Conservation (phyloP, 1,140 invertebrate genomes). For the Phthorimaea operculella region DNA sequence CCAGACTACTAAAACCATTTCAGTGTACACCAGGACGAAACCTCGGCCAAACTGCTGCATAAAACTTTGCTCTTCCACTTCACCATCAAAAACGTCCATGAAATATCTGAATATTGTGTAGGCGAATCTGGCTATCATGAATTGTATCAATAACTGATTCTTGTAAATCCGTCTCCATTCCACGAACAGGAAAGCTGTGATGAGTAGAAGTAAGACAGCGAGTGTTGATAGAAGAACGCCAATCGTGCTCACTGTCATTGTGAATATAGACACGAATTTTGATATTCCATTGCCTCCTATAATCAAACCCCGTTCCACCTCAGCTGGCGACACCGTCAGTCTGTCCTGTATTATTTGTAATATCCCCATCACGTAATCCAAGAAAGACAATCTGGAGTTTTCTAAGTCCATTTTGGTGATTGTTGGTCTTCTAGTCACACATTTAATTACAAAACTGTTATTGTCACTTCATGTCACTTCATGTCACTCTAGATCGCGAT, state of each 20-base stretch:
- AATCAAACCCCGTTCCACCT: too few relatives aligned
- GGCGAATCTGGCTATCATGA: constrained; percentile 46
- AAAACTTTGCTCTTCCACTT: constrained; percentile 13
- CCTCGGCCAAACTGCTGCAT: neutral
- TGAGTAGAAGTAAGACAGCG: constrained; percentile 30
- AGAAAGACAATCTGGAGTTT: too few relatives aligned
- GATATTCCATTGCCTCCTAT: too few relatives aligned
- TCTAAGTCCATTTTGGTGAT: too few relatives aligned
- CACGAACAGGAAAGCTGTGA: constrained; percentile 38
- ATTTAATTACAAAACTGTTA: too few relatives aligned
- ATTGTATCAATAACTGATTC: constrained; percentile 51
- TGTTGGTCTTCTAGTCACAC: too few relatives aligned
- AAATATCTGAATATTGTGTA: constrained; percentile 33
- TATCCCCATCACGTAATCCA: too few relatives aligned
- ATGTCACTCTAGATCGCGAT: too few relatives aligned
- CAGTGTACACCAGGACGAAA: constrained; percentile 31
- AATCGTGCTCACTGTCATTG: constrained; percentile 27
- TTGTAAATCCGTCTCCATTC: constrained; percentile 51
- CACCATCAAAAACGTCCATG: constrained; percentile 24
- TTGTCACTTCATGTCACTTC: too few relatives aligned
- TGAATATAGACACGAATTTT: constrained; percentile 7
- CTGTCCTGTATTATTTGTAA: too few relatives aligned
- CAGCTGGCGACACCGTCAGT: too few relatives aligned
- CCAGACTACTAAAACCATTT: constrained; percentile 40
- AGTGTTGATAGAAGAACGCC: constrained; percentile 32